Base-by-base conservation (phyloP, 2,888 invertebrate species). In the Stegophylla sp. region DNA sequence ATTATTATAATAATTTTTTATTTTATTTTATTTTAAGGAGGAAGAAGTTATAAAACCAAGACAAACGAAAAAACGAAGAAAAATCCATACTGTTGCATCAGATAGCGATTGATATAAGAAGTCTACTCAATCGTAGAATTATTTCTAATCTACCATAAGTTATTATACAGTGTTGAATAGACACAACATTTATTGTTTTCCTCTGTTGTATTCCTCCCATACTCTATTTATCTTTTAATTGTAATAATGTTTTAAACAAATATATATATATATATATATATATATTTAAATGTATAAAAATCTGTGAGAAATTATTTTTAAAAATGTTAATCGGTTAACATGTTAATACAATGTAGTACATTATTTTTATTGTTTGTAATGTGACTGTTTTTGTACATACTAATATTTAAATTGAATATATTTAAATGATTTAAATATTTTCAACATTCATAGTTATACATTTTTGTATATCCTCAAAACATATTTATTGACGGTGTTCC, bases 11-110 rank as follows among this genome's bases (percentile, higher is more conserved):
- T 17, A 10, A 63, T n/a, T 34, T 71, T 77, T 74, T 67, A 41
- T 48, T 1, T n/a, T n/a, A n/a, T n/a, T n/a, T n/a, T n/a, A n/a
- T n/a, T 67, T 88, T 53, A 88, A 94, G 91, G 93, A 96, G 86
- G 96, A 96, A 88, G 95, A 95, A 88, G 92, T 95, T 86, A 92
- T 94, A 34, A 95, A 95, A 88, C 94, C 94, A 85, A 94, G 94
- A 88, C 94, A 94, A 88, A 92, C 94, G 83, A 96, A 96, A 88
- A 93, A 95, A 86, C 90, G 96, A 88, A 95, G 95, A 92, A 94
- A 94, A 89, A 86, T 88, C 72, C 87, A 87, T 84, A 86, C 87
- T 77, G 92, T 94, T 82, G 92, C 94, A 86, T 95, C 94, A 84
- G 96, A 96, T 88, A 96, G 95, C 88, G 96, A 96, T 91, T 96